phyloP scores from a whole-genome alignment of 2,113 vertebrate genomes.

The Amia ocellicauda region DNA sequence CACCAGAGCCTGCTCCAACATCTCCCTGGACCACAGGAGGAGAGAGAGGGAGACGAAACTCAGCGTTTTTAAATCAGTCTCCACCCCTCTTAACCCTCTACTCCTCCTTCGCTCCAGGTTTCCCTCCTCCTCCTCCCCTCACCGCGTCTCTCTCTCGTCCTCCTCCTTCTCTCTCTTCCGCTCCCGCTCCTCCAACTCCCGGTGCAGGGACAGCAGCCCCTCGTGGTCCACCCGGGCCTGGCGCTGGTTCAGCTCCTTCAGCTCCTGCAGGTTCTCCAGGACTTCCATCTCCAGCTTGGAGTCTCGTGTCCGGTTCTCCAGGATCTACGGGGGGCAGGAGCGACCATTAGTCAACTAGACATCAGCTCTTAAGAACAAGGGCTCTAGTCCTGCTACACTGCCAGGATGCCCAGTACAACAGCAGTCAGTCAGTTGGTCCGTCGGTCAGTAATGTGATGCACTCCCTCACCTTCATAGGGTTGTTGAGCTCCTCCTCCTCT shows the following conservation, averaged over 20 bases:
- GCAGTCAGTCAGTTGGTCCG: too few species aligned
- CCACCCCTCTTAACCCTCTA: too few species aligned
- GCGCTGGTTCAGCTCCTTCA: slow-evolving; percentile 94
- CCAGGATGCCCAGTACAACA: too few species aligned
- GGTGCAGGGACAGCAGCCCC: slow-evolving; percentile 72
- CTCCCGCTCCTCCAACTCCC: slow-evolving; percentile 70
- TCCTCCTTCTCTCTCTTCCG: slow-evolving; percentile 75
- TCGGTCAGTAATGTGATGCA: too few species aligned
- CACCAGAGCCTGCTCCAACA: slow-evolving; percentile 46
- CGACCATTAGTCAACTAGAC: neutral
- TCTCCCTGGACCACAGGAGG: neutral
- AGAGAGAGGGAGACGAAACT: neutral
- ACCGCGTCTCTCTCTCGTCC: slow-evolving; percentile 83
- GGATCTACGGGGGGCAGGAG: slow-evolving; percentile 60
- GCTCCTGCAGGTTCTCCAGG: slow-evolving; percentile 92
- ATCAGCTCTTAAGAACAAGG: too few species aligned
- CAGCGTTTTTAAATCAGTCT: too few species aligned
- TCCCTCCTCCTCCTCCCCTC: slow-evolving; percentile 31
- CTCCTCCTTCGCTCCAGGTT: neutral
- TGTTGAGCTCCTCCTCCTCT: slow-evolving; percentile 95
- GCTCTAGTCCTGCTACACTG: too few species aligned
- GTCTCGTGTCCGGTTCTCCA: slow-evolving; percentile 94
- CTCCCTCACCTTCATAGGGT: slow-evolving; percentile 88
- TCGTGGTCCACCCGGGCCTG: slow-evolving; percentile 93
- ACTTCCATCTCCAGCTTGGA: slow-evolving; percentile 98